phyloP scores from a whole-genome alignment of 2,113 vertebrate genomes.

The Petrocephalus microphthalmus region DNA sequence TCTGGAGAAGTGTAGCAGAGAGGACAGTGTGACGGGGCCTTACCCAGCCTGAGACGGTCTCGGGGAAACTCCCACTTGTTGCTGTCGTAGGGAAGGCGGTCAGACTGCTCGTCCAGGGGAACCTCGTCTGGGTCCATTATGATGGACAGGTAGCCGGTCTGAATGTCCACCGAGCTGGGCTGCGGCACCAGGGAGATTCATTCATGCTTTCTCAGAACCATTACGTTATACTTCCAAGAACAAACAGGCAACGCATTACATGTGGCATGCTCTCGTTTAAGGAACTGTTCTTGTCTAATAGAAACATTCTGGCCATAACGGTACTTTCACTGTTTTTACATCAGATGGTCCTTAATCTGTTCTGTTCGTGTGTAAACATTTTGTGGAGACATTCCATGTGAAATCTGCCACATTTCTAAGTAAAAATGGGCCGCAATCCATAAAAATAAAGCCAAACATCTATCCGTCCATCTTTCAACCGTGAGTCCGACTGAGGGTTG shows the following conservation, averaged over 20 bases:
- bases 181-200: conserved; percentile 19
- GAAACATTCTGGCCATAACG: not conserved
- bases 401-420: not conserved
- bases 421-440: not conserved
- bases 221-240: not conserved
- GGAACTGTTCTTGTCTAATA: not conserved
- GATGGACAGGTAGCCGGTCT: conserved; percentile 84
- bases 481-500: not conserved
- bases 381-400: not conserved
- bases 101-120: conserved; percentile 82
- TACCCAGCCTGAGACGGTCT: conserved; percentile 76
- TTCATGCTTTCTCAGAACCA: not conserved
- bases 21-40: conserved; percentile 24
- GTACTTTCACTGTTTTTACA: not conserved
- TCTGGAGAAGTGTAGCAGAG: not conserved
- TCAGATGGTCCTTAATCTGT: not conserved
- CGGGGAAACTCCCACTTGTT: conserved; percentile 91
- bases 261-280: not conserved
- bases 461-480: not conserved
- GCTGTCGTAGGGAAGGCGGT: conserved; percentile 84
- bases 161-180: conserved; percentile 74
- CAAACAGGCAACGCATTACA: not conserved
- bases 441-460: not conserved
- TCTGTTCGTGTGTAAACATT: not conserved
- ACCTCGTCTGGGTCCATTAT: conserved; percentile 90